Base-by-base conservation (phyloP, 2,113 vertebrate genomes). In the Microtus montanus region DNA sequence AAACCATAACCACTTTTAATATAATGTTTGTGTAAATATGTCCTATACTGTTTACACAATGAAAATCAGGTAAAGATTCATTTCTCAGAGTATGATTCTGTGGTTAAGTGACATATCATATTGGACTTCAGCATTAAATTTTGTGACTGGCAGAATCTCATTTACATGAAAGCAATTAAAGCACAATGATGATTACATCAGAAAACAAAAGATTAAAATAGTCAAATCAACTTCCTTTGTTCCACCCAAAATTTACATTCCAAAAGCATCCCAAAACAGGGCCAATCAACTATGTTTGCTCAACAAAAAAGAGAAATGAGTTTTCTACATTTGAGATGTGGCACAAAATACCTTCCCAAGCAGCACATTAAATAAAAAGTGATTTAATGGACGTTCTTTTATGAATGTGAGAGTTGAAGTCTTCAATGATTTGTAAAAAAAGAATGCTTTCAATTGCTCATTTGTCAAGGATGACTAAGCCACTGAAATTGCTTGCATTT, bases 161-260 rank as follows among this genome's bases (percentile, higher is more conserved):
- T 94, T 94, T 96, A 77, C 93, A 97, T 89, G 75, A 94, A 92
- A 89, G 78, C 91, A 91, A 75, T 4, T 77, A 93, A 91, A 95
- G 87, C 79, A 96, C 94, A 96, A 93, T 95, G 89, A 92, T 91
- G 79, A 95, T 96, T 95, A 94, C 54, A 95, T 66, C 92, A 96
- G 79, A 68, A 95, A 73, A 94, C 70, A 96, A 91, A 95, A 93
- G 94, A 66, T 58, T 87, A 90, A 85, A 97, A 95, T 95, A 96
- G 33, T 96, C 84, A 95, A 97, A 97, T 97, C 96, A 97, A 88
- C 93, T 91, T 89, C 78, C 49, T 95, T 96, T 97, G 96, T 97
- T 96, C 80, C 77, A 93, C 75, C 79, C 28, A 54, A 97, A 92
- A 97, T 97, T 97, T 97, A 93, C 95, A 97, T 97, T 77, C 96